Evolutionary conservation across 2,888 invertebrate species (phyloP), one percentile per base, ranked within the genome.

Genomic region (Heliconius ethilla): DNA sequence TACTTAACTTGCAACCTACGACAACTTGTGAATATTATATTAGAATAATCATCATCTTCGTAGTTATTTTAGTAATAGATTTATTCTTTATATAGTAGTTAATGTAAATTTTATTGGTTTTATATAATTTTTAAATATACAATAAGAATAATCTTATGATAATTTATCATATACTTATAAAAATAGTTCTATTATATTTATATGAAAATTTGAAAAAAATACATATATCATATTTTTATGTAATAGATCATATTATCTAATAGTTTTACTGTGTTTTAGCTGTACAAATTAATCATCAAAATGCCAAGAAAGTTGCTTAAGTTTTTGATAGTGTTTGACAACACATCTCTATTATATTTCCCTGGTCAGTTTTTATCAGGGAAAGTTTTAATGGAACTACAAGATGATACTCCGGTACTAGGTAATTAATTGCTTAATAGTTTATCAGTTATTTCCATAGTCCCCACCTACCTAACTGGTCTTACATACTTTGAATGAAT

Each of bases 321-420:
- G 94, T 99, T 99, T 92, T 95, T 98, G 81, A 98, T 99, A 86
- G 96, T 98, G 82, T 98, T 99, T 92, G 98, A 99, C 93, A 98
- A 98, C 89, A 98, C 98, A 70, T 98, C 98, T 85, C 93, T 99
- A 82, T 92, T 99, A 79, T 99, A 98, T 91, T 98, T 98, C 89
- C 98, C 98, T 80, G 98, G 98, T 10, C 98, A 98, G 91, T 98
- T 98, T 91, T 94, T 98, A 82, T 98, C 98, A 76, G 98, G 98
- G 65, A 96, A 98, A 88, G 98, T 99, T 78, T 95, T 99, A 76
- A 97, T 99, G 89, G 98, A 99, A 89, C 94, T 98, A 82, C 98
- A 98, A 90, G 98, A 98, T 93, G 98, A 98, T 91, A 98, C 98
- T 83, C 97, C 97, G 82, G 97, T 97, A n/a, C 92, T 97, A 85